These are phyloP conservation scores for Scaptomyza caliginosa DNA, from an alignment of 2,888 invertebrate species.

Conservation along the genomic window DNA sequence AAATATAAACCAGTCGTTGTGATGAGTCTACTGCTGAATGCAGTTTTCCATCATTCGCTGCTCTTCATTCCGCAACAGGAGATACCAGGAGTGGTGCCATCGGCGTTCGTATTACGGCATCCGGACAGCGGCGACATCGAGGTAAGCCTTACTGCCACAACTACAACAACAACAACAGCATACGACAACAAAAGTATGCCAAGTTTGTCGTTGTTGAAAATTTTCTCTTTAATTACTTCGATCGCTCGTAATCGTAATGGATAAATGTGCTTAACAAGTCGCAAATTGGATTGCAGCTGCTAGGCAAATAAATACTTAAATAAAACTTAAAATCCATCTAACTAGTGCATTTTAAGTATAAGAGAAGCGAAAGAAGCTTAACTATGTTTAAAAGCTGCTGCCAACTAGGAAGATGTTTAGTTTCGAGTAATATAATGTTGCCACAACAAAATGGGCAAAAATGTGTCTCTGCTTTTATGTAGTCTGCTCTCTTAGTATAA, in stretches of 20 bases:
- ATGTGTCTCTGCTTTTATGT: constrained; percentile 20
- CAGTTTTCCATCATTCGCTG: constrained; percentile 91
- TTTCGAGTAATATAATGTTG: constrained; percentile 14
- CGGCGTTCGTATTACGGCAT: constrained; percentile 90
- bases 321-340: not conserved
- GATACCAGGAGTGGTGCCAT: constrained; percentile 89
- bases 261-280: constrained; percentile 14
- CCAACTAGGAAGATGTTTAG: constrained; percentile 12
- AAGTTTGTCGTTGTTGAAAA: constrained; percentile 22
- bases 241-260: constrained; percentile 31
- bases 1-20: constrained; percentile 93
- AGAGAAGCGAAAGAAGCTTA: not conserved
- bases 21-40: constrained; percentile 90
- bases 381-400: constrained; percentile 3
- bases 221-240: constrained; percentile 41
- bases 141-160: constrained; percentile 83
- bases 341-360: not conserved
- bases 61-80: constrained; percentile 92
- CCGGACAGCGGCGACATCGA: constrained; percentile 89
- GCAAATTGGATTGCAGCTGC: constrained; percentile 20
- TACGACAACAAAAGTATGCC: not conserved
- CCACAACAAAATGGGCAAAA: constrained; percentile 6
- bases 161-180: not conserved
- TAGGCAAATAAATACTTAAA: not conserved
- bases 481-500: constrained; percentile 10